A percentile compares a stretch with the other conserved stretches of the same genome.
phyloP scores from a whole-genome alignment of 2,888 invertebrate genomes.

The Hanleya hanleyi region DNA sequence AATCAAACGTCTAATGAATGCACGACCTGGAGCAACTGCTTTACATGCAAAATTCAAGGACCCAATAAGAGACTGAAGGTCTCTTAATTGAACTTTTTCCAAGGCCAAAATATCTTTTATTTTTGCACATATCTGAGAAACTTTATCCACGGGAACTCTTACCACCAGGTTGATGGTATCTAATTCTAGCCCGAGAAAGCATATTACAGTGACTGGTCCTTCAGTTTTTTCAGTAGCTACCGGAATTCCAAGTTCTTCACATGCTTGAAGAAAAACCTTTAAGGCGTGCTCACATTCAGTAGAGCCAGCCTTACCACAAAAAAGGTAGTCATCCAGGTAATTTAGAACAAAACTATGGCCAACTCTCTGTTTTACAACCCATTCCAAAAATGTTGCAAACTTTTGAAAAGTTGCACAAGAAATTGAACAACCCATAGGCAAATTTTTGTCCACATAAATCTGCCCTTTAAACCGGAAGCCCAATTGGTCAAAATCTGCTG shows the following conservation, averaged over 20 bases:
- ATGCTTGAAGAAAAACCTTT: background rate
- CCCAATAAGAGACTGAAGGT: background rate
- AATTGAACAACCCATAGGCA: slow-evolving; percentile 23
- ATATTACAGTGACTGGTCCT: background rate
- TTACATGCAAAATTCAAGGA: background rate
- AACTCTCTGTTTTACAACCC: background rate
- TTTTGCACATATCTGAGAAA: background rate
- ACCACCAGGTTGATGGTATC: background rate
- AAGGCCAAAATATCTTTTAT: background rate
- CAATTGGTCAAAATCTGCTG: slow-evolving; percentile 29
- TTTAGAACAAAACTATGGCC: background rate
- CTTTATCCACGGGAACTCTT: background rate
- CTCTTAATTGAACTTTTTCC: background rate
- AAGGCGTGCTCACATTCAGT: background rate
- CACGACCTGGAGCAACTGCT: background rate
- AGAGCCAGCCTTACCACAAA: too few relatives aligned
- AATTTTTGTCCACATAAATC: slow-evolving; percentile 24
- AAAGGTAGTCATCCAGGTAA: too few relatives aligned
- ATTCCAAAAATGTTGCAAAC: slow-evolving; percentile 24
- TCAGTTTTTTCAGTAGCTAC: background rate
- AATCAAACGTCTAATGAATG: background rate
- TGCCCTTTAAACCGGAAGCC: slow-evolving; percentile 20
- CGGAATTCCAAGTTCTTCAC: background rate
- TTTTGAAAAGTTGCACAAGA: slow-evolving; percentile 14
- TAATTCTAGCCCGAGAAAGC: background rate